Evolutionary conservation across 92 coral and sea anemone species (phyloP), one percentile per base, ranked within the genome.

Genomic region (Actinostola sp.): DNA sequence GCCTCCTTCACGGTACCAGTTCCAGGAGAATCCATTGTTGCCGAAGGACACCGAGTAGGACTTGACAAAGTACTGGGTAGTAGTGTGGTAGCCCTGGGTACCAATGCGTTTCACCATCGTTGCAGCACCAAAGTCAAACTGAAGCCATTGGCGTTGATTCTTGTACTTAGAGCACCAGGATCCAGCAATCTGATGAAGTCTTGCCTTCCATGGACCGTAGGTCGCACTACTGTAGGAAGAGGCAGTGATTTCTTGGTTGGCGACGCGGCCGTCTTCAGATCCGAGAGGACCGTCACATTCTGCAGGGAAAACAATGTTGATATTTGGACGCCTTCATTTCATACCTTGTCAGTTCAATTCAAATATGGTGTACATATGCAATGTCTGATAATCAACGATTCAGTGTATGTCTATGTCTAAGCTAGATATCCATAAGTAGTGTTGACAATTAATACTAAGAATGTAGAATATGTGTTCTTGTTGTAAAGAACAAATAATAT

Each of bases 231-330:
- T 84, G 68, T 79, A 83, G 0, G 89, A 79, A 1, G 92, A 90
- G 8, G 97, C 88, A 27, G 97, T 83, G 61, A 90, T 80, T 25
- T 88, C 77, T 63, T 87, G 97, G 62, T 90, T 87, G 34, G 97
- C 67, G 16, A 90, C 65, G 19, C 97, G 89, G 17, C 92, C 80
- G 64, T 90, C 97, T 31, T 85, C 84, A 0, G 82, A 33, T 35
- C 97, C 97, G 26, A 90, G 84, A 19, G 97, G 92, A 41, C 26
- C 57, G 12, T 79, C 48, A 23, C 88, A 50, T 41, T 43, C 36
- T 75, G 39, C 0, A 50, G 57, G 0, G n/a, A n/a, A n/a, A n/a
- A n/a, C n/a, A n/a, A n/a, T n/a, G n/a, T n/a, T n/a, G n/a, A n/a
- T n/a, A n/a, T n/a, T n/a, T n/a, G n/a, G n/a, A n/a, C n/a, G n/a